A percentile compares a stretch with the other conserved stretches of the same genome.
phyloP scores from a whole-genome alignment of 1,140 invertebrate genomes.

The Ceratina japonica region DNA sequence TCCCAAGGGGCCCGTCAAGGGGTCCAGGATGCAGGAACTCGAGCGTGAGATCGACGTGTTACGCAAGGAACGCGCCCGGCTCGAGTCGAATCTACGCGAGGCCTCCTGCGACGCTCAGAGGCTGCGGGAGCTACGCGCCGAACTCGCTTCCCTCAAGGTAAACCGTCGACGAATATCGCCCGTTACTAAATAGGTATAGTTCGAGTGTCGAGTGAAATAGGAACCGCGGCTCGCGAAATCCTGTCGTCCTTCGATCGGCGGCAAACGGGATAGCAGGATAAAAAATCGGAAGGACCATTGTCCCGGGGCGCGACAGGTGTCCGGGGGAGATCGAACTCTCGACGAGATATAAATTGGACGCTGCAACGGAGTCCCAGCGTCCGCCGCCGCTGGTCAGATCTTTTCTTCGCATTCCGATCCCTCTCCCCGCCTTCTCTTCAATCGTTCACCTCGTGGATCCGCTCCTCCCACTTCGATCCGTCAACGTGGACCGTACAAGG shows the following conservation, averaged over 20 bases:
- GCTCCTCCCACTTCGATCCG: constrained; percentile 1
- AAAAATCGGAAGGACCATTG: too few relatives aligned
- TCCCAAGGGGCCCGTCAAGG: constrained; percentile 63
- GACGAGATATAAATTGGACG: background rate
- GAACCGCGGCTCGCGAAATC: too few relatives aligned
- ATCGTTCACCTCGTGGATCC: background rate
- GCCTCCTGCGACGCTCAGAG: constrained; percentile 60
- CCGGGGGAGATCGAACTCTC: background rate
- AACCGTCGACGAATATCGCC: constrained; percentile 24
- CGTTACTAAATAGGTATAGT: background rate
- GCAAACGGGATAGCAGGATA: too few relatives aligned
- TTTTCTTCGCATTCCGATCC: background rate
- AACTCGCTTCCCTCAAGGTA: constrained; percentile 75
- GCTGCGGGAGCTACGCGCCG: constrained; percentile 68
- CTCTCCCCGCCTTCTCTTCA: background rate
- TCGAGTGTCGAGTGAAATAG: background rate
- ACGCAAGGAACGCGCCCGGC: constrained; percentile 69
- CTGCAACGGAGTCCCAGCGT: background rate
- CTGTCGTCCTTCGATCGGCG: too few relatives aligned
- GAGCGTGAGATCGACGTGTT: constrained; percentile 72
- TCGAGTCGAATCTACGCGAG: constrained; percentile 68
- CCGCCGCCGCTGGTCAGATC: background rate
- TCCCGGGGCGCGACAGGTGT: background rate
- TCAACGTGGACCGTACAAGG: constrained; percentile 52
- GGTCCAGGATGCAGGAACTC: constrained; percentile 72